phyloP scores from a whole-genome alignment of 2,888 invertebrate genomes.

The Lepidochitona cinerea region DNA sequence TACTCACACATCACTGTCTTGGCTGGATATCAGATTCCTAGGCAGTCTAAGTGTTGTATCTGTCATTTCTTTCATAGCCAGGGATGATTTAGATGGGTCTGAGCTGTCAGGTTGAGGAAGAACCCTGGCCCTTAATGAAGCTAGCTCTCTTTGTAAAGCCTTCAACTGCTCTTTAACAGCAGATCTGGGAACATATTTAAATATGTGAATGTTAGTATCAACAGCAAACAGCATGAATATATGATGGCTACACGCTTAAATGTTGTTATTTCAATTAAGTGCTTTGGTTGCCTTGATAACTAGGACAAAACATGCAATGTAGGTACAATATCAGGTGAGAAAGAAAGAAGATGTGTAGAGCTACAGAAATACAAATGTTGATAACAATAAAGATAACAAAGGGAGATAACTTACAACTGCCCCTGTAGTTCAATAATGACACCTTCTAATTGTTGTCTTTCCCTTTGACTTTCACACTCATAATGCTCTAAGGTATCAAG shows the following conservation, averaged over 20 bases:
- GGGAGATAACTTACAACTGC: conserved; percentile 47
- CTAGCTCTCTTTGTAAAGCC: not conserved
- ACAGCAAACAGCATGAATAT: too few relatives aligned
- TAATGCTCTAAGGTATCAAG: conserved; percentile 27
- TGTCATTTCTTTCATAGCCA: not conserved
- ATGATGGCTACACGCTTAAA: too few relatives aligned
- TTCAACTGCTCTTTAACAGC: not conserved
- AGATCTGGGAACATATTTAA: not conserved
- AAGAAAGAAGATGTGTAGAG: conserved; percentile 7
- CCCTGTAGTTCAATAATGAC: conserved; percentile 50
- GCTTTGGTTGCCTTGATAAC: too few relatives aligned
- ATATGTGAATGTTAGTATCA: not conserved
- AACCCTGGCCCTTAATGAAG: not conserved
- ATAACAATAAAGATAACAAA: not conserved
- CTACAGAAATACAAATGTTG: not conserved
- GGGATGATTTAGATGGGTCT: not conserved
- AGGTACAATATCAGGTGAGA: conserved; percentile 8
- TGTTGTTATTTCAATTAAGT: too few relatives aligned
- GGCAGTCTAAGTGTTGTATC: not conserved
- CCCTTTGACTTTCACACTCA: conserved; percentile 34
- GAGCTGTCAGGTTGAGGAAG: not conserved
- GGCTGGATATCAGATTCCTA: conserved; percentile 6
- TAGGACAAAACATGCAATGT: too few relatives aligned
- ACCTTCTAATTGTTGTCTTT: conserved; percentile 38
- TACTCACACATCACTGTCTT: conserved; percentile 15